Conservation (phyloP, 2,797 vertebrate species). For the Lates japonicus region DNA sequence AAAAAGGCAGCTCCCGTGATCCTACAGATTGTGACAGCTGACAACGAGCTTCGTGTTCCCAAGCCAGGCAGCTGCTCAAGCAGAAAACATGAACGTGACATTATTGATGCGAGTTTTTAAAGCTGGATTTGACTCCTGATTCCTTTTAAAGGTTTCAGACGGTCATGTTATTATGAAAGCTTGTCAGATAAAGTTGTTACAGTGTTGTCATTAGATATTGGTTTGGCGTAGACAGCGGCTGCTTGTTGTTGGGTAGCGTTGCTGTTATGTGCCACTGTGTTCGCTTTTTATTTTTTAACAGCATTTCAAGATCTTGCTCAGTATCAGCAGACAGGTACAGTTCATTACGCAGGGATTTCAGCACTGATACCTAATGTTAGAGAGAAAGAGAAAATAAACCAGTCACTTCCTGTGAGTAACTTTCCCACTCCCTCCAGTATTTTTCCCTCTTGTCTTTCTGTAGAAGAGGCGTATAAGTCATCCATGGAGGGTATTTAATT, state of each 20-base stretch:
- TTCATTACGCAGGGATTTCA: too few relatives aligned
- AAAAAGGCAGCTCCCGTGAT: constrained; percentile 46
- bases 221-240: constrained; percentile 8
- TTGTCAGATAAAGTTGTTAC: constrained; percentile 32
- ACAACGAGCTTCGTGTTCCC: constrained; percentile 50
- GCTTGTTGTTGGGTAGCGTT: background rate
- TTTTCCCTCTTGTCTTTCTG: too few relatives aligned
- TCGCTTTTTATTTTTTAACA: constrained; percentile 1
- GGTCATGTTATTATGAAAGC: constrained; percentile 28
- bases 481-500: too few relatives aligned
- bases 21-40: constrained; percentile 71
- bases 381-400: too few relatives aligned
- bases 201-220: constrained; percentile 27
- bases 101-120: constrained; percentile 45
- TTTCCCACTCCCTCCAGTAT: too few relatives aligned
- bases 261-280: background rate
- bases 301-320: too few relatives aligned
- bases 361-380: too few relatives aligned
- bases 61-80: constrained; percentile 55
- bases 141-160: constrained; percentile 42
- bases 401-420: too few relatives aligned
- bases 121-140: constrained; percentile 44
- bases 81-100: constrained; percentile 56
- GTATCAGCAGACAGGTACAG: too few relatives aligned
- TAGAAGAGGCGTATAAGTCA: too few relatives aligned